These are phyloP conservation scores for Grapholita molesta DNA, from an alignment of 1,140 invertebrate species.

Conservation along the genomic window DNA sequence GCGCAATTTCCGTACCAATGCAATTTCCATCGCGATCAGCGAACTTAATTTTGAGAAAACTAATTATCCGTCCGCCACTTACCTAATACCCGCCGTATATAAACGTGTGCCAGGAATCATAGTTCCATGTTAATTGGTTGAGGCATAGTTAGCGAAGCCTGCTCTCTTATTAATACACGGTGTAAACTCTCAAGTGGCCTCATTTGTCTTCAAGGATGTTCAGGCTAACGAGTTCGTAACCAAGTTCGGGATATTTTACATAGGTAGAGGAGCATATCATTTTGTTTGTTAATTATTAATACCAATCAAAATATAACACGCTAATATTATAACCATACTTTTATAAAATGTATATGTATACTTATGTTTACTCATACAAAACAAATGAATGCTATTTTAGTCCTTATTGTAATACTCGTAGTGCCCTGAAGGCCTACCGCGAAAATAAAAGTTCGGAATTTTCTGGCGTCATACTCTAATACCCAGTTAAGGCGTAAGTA, in stretches of 20 bases:
- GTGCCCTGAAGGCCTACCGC: too few species aligned
- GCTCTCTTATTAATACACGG: constrained; percentile 13
- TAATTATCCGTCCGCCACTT: constrained; percentile 1
- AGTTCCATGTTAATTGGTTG: neutral
- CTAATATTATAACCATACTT: too few species aligned
- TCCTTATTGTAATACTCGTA: too few species aligned
- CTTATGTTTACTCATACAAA: too few species aligned
- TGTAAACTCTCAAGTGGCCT: constrained; percentile 32
- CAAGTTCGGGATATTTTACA: constrained; percentile 23
- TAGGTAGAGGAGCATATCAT: neutral
- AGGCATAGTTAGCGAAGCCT: neutral
- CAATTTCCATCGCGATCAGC: constrained; percentile 17
- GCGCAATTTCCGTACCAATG: constrained; percentile 13
- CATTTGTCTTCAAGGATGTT: constrained; percentile 30
- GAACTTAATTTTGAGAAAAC: constrained; percentile 18
- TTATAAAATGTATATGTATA: too few species aligned
- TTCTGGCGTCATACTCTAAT: too few species aligned
- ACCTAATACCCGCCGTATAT: neutral
- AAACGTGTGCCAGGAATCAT: neutral
- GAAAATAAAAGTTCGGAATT: too few species aligned
- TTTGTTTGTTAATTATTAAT: too few species aligned
- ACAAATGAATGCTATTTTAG: too few species aligned
- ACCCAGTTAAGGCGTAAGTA: too few species aligned
- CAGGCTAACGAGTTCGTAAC: constrained; percentile 34
- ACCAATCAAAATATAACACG: too few species aligned